Evolutionary conservation across 2,888 invertebrate genomes (phyloP), one percentile per base, ranked within the genome.

Genomic region (Melolontha melolontha): DNA sequence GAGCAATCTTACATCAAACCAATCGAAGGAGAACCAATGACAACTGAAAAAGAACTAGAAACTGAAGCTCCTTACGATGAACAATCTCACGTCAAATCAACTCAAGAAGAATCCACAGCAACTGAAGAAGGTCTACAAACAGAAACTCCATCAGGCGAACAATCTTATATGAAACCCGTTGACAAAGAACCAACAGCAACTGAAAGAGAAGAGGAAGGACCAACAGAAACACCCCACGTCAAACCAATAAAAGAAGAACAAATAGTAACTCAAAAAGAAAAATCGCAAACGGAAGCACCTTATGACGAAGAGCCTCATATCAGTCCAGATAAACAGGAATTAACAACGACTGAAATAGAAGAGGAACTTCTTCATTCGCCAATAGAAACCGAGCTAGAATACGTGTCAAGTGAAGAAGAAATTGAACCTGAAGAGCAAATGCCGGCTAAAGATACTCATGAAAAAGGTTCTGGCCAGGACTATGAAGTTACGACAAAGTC

Each of bases 101-200:
- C 67, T 29, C n/a, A 65, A 51, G 40, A 63, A 11, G 51, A 27
- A 10, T 44, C 14, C 11, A 50, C 55, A 54, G 16, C 34, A 41
- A 34, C 39, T 22, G 22, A 59, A 51, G 62, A 69, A 64, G 10
- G 40, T 7, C 29, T 47, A 49, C 65, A 52, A 63, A 8, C 66
- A 10, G 59, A 59, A 57, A 27, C 57, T 16, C 17, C 47, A 6
- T 12, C 59, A 8, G 47, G 7, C 8, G 54, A 40, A 44, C 14
- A n/a, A 8, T 27, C 63, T 39, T 5, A 10, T 11, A 27, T 42
- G 29, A 27, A 65, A 42, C 17, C 41, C 0, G 44, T 16, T 27
- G 68, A 68, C 34, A 67, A 70, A 62, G 66, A 68, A 59, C 27
- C 66, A 16, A 72, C 57, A 68, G 69, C 69, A 22, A 64, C 65